Base-by-base conservation (phyloP, 2,113 vertebrate species). In the Passer montanus region DNA sequence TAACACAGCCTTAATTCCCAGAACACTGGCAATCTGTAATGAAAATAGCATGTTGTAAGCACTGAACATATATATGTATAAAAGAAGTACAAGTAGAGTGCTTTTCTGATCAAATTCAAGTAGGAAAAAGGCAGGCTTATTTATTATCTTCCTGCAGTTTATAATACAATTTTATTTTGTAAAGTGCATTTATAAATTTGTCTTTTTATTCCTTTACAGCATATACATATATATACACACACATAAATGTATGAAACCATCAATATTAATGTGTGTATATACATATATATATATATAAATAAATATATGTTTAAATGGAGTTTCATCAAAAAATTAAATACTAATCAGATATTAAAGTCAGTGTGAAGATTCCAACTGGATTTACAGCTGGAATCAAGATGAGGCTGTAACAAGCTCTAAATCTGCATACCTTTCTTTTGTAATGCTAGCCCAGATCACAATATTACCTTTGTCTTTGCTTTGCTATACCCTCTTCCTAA, bases 1-100 rank as follows among this genome's bases (percentile, higher is more conserved):
- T 46, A 78, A 81, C 76, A 72, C 37, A 44, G 73, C 15, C 37
- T 94, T 92, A 92, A 92, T 95, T 93, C 87, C 60, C 80, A 90
- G 19, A 33, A 84, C 69, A 37, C 37, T 94, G 67, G 33, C 55
- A 90, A 20, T 88, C 39, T 78, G 26, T 92, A 94, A 95, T 85
- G 76, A 86, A 93, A 85, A 44, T 33, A 85, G n/a, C 44, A 77
- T 56, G 87, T 59, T 83, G 26, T 62, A 88, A 83, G 50, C 33
- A 52, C 46, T 73, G 62, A 87, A 90, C 10, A 41, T 59, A 62
- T 21, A 15, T 6, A 28, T 22, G 21, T 19, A 47, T 10, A 16
- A 33, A 15, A 31, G 4, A 53, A 85, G 9, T 60, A 31, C 18
- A 88, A 88, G 49, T 35, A 79, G 33, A 69, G 46, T 69, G 27